These are phyloP conservation scores for Neoniphon sammara DNA, from an alignment of 2,797 vertebrate genomes.

Conservation along the genomic window DNA sequence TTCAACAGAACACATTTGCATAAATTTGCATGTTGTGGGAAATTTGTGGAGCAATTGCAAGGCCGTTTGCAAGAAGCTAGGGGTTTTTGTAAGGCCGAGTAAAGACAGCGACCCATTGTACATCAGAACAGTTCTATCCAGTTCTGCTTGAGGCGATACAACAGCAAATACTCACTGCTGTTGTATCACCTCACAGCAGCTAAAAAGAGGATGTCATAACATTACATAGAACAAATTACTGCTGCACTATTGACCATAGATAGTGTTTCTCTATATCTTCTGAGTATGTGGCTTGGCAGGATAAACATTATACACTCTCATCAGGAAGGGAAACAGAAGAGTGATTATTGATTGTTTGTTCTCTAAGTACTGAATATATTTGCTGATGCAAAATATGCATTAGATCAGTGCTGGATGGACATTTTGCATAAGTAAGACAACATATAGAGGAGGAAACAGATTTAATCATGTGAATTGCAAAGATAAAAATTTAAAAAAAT, in stretches of 20 bases:
- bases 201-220: not conserved
- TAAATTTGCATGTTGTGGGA: slow-evolving; percentile 50
- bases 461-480: too few species aligned
- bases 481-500: not conserved
- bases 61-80: not conserved
- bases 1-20: slow-evolving; percentile 47
- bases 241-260: not conserved
- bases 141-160: not conserved
- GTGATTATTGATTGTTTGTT: slow-evolving; percentile 1
- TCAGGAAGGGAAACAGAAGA: not conserved
- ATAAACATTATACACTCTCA: slow-evolving; percentile 7
- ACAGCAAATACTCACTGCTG: slow-evolving; percentile 7
- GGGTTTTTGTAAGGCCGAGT: slow-evolving; percentile 1
- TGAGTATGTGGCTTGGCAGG: not conserved
- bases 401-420: not conserved
- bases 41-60: slow-evolving; percentile 27
- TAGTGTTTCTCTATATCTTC: not conserved
- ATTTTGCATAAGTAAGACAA: not conserved
- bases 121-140: not conserved
- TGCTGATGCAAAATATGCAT: not conserved
- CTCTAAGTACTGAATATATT: not conserved
- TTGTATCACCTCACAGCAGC: not conserved
- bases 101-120: not conserved
- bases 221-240: not conserved
- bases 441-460: too few species aligned